These are phyloP conservation scores for Odontamblyopus rebecca DNA, from an alignment of 2,797 vertebrate species.

Conservation along the genomic window DNA sequence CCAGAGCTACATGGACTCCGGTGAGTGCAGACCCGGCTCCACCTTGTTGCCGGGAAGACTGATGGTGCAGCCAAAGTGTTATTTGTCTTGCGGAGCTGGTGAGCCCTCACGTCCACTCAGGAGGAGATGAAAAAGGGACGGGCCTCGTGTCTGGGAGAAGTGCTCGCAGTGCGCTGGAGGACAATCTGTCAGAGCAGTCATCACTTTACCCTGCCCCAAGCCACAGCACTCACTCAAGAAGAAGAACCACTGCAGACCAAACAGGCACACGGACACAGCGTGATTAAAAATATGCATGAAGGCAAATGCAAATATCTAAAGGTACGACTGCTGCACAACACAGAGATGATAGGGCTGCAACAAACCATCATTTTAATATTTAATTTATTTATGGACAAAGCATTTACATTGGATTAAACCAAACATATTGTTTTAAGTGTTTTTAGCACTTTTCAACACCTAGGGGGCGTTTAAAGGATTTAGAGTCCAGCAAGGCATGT, in stretches of 20 bases:
- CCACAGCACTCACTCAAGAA: conserved; percentile 67
- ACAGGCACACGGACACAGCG: conserved; percentile 58
- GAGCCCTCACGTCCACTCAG: conserved; percentile 69
- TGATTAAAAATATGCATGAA: conserved; percentile 74
- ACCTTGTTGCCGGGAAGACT: conserved; percentile 57
- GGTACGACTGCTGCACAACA: not conserved
- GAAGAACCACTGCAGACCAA: conserved; percentile 57
- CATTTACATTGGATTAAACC: too few species aligned
- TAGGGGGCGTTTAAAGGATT: too few species aligned
- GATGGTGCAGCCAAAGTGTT: conserved; percentile 63
- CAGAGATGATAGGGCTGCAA: not conserved
- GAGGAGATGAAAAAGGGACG: conserved; percentile 70
- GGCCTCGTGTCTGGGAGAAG: conserved; percentile 65
- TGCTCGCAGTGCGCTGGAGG: conserved; percentile 58
- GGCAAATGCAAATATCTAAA: conserved; percentile 66
- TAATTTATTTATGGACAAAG: too few species aligned
- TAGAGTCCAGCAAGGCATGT: too few species aligned
- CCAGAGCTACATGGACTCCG: conserved; percentile 31
- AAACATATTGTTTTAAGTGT: too few species aligned
- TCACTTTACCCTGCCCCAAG: conserved; percentile 68
- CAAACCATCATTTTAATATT: not conserved
- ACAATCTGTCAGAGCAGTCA: conserved; percentile 74
- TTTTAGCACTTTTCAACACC: too few species aligned
- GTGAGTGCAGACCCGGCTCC: conserved; percentile 56
- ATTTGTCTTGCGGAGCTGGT: conserved; percentile 69